Percentiles rank a stretch among this genome's conserved stretches.
These are phyloP conservation scores for Phyllostomus hastatus DNA, from an alignment of 2,113 vertebrate species.

Conservation along the genomic window DNA sequence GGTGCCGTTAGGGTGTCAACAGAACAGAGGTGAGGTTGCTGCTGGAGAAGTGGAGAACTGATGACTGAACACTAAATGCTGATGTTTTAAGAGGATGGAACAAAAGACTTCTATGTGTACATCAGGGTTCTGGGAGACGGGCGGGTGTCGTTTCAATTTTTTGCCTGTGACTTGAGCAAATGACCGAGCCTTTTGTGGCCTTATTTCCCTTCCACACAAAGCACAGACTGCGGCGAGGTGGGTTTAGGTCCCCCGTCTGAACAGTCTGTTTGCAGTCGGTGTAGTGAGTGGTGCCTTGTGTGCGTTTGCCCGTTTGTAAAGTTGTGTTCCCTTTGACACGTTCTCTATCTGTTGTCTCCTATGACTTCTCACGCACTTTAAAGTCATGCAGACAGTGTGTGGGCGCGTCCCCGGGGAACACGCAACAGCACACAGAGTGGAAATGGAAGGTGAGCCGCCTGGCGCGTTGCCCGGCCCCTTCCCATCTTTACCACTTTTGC, in stretches of 20 bases:
- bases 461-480: no score
- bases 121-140: background rate
- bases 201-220: background rate
- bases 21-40: background rate
- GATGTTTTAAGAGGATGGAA: background rate
- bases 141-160: background rate
- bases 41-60: background rate
- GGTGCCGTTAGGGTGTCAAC: no score
- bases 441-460: background rate
- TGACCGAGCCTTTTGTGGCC: background rate
- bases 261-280: background rate
- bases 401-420: background rate
- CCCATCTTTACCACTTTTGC: background rate
- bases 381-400: background rate
- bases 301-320: background rate
- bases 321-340: background rate
- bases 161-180: background rate
- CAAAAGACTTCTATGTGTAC: rapidly evolving
- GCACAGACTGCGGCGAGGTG: background rate
- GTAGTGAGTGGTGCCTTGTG: no score
- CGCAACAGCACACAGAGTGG: background rate
- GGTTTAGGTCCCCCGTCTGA: background rate
- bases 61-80: background rate
- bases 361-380: background rate
- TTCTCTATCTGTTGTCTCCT: background rate